Conservation (phyloP, 2,113 vertebrate species). For the Merops nubicus region DNA sequence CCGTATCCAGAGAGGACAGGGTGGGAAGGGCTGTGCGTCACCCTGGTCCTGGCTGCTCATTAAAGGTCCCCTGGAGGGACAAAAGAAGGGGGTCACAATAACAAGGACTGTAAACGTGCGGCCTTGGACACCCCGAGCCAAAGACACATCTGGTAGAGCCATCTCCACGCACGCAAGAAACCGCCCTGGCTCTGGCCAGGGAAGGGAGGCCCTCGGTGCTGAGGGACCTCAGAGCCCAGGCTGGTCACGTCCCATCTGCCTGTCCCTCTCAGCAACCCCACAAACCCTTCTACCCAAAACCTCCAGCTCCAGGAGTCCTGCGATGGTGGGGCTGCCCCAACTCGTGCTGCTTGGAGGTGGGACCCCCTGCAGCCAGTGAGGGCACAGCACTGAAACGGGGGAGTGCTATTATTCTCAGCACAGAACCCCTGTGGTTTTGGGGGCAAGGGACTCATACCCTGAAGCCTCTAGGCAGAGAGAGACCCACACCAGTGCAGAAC, state of each 20-base stretch:
- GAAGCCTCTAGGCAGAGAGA: background rate
- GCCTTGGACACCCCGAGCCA: background rate
- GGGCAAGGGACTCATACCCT: background rate
- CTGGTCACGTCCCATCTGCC: background rate
- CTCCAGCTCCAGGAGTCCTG: background rate
- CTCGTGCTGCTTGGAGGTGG: background rate
- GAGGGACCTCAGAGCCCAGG: background rate
- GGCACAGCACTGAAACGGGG: fast-evolving
- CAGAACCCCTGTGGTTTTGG: background rate
- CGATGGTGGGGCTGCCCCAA: background rate
- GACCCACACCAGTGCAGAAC: background rate
- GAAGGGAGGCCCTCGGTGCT: background rate
- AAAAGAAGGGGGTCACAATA: constrained; percentile 33
- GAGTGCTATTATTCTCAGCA: background rate
- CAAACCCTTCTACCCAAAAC: background rate
- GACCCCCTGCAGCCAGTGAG: background rate
- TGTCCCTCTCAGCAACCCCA: background rate
- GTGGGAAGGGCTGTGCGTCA: fast-evolving
- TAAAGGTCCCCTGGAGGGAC: background rate
- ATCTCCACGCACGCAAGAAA: constrained; percentile 2
- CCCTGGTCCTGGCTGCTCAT: background rate
- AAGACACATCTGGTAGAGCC: constrained; percentile 49
- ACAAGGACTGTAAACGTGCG: fast-evolving
- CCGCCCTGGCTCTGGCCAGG: background rate
- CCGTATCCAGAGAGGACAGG: background rate